Conservation (phyloP, 2,797 vertebrate species). For the Artibeus lituratus region DNA sequence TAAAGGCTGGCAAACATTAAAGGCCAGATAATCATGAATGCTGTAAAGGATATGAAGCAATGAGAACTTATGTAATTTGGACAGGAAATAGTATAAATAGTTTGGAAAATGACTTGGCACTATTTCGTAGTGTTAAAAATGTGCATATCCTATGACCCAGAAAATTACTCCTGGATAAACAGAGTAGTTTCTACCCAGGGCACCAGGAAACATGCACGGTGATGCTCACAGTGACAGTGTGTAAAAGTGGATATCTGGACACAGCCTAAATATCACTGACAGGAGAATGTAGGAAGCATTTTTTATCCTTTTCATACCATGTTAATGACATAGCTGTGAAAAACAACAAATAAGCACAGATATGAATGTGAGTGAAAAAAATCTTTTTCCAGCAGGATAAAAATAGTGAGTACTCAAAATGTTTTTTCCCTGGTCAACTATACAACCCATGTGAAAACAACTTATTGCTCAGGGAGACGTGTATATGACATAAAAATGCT, state of each 20-base stretch:
- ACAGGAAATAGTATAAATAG: slow-evolving; percentile 14
- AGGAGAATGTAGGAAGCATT: background rate
- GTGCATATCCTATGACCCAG: background rate
- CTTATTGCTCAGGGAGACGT: background rate
- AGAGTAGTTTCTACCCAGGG: background rate
- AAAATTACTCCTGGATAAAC: background rate
- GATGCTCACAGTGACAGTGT: background rate
- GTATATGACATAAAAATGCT: background rate
- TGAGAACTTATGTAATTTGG: background rate
- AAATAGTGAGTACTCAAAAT: background rate
- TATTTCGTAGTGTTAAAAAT: background rate
- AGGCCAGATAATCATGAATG: background rate
- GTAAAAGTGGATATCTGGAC: background rate
- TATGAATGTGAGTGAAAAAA: background rate
- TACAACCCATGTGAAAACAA: background rate
- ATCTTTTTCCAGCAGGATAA: background rate
- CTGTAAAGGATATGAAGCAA: slow-evolving; percentile 25
- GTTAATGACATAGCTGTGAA: background rate
- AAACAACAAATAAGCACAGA: background rate
- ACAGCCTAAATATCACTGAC: background rate
- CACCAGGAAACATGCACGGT: background rate
- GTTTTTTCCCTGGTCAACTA: background rate
- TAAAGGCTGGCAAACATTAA: background rate
- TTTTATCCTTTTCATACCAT: background rate
- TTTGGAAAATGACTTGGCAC: slow-evolving; percentile 40